These are phyloP conservation scores for Aplidium turbinatum DNA, from an alignment of 23 tunicate species.

Conservation along the genomic window DNA sequence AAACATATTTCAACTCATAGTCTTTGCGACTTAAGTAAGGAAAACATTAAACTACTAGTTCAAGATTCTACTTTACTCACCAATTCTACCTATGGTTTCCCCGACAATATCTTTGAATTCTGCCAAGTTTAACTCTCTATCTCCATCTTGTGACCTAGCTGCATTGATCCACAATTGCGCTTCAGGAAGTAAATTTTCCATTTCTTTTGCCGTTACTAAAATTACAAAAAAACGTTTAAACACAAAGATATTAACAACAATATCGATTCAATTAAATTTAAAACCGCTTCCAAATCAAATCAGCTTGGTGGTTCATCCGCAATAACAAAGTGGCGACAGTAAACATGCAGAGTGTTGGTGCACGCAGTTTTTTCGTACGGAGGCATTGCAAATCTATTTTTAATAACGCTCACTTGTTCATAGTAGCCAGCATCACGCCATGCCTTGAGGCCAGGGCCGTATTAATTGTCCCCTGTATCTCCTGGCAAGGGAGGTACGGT, in stretches of 20 bases:
- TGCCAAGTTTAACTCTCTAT: constrained; percentile 4
- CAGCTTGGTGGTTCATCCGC: too few species aligned
- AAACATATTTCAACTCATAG: not conserved
- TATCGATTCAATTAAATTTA: not conserved
- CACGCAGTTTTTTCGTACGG: too few species aligned
- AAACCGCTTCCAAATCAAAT: too few species aligned
- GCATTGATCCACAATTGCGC: constrained; percentile 27
- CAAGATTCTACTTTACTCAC: not conserved
- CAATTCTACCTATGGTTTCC: constrained; percentile 8
- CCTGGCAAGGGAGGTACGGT: too few species aligned
- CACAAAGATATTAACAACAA: not conserved
- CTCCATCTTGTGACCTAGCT: constrained; percentile 8
- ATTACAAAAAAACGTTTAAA: not conserved
- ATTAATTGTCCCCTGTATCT: not conserved
- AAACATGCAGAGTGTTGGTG: not conserved
- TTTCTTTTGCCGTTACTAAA: constrained; percentile 4
- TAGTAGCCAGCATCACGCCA: too few species aligned
- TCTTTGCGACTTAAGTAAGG: too few species aligned
- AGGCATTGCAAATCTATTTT: too few species aligned
- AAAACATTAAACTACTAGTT: too few species aligned
- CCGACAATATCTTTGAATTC: constrained; percentile 17
- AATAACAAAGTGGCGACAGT: not conserved
- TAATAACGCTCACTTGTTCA: too few species aligned
- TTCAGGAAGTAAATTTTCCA: not conserved
- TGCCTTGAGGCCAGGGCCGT: too few species aligned